Base-by-base conservation (phyloP, 1,140 invertebrate genomes). In the Aphis craccivora region DNA sequence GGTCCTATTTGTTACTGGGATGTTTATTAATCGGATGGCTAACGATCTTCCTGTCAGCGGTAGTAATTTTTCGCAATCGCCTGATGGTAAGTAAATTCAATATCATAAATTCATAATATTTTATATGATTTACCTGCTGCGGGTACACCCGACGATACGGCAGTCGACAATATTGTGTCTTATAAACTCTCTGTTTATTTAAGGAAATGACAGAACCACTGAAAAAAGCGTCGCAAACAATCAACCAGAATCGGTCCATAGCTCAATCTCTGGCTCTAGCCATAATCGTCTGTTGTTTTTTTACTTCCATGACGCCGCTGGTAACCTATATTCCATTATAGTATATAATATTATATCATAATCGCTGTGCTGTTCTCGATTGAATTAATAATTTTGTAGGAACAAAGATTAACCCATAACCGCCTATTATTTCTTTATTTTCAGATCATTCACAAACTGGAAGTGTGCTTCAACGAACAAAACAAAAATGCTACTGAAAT, bases 11-110 rank as follows among this genome's bases (percentile, higher is more conserved):
- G 9, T 60, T 94, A 18, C 18, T 93, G 83, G 88, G 88, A 86
- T 91, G 93, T 88, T 51, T 94, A 60, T 23, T 67, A 9, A 0
- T 94, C 35, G 94, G 93, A 48, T 94, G 94, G 94, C 25, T 93
- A 25, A 83, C 84, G 14, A 90, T 94, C 40, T 8, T 30, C 25
- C 53, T 94, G n/a, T 83, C 91, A 2, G 91, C 91, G n/a, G 18
- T 5, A 11, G 81, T 93, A 1, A 93, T 93, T 25, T 93, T 93
- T 30, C 91, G 76, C 48, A 93, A 53, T 84, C 76, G 81, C 18
- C 18, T 83, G 37, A 53, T 48, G 91, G 91, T 93, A 93, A 90
- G n/a, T 48, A 84, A 43, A 35, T 5, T 25, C 9, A 11, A 11
- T 30, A n/a, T 20, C 30, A 87, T 48, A n/a, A 45, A 51, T 51